Base-by-base conservation (phyloP, 1,140 invertebrate species). In the Drosophila yakuba region DNA sequence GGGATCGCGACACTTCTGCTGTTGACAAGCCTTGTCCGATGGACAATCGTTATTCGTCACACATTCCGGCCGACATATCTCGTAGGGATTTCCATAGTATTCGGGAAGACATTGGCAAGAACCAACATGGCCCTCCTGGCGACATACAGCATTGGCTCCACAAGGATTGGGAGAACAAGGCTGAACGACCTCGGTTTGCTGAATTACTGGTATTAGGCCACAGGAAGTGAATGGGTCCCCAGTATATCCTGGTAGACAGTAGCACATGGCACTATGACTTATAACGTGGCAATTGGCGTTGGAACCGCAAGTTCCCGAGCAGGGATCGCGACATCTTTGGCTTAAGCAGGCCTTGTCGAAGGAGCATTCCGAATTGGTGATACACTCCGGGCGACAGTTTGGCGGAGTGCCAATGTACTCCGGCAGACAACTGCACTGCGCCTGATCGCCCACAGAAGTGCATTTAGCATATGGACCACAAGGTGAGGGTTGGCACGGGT, bases 321-420 rank as follows among this genome's bases (percentile, higher is more conserved):
- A 98, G 36, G 96, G 96, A 93, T 97, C 95, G 55, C 93, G 93
- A 92, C 97, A 98, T 93, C 96, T 96, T 68, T 95, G 95, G 76
- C 66, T 64, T 2, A 81, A 50, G 38, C 83, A 92, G 2, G 80
- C 78, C 28, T 74, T 66, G 11, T 88, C 62, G 8, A 74, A 94
- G 93, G 95, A 94, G 90, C 97, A 97, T 48, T 97, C 94, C 1
- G 97, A 97, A 92, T 97, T 96, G 5, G 96, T 95, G 23, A 97
- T 96, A 93, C 97, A 98, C 32, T 96, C 96, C 39, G 96, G 96
- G 72, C 96, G 93, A 79, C 96, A 97, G 51, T 95, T 95, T 92
- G 95, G 95, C 23, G 96, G 96, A 90, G 96, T 95, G 77, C 96
- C 96, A 59, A 95, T 94, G 79, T 96, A 96, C 62, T 95, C 94